These are phyloP conservation scores for Bombus impatiens DNA, from an alignment of 1,140 invertebrate genomes.

Conservation along the genomic window DNA sequence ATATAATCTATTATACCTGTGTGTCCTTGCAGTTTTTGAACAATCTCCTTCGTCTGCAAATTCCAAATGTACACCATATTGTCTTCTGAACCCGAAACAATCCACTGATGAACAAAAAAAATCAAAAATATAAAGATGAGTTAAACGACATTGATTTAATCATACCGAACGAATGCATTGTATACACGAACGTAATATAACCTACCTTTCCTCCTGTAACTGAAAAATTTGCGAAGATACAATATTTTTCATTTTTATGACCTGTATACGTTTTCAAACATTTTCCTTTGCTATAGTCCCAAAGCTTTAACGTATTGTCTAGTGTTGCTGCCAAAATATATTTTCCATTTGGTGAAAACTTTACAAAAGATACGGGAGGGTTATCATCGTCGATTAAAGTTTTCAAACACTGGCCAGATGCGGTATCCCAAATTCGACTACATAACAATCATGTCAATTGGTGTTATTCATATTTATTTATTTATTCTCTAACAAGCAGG, in stretches of 20 bases:
- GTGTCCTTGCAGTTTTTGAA: conserved; percentile 98
- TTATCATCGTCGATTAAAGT: conserved; percentile 99
- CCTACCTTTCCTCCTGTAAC: conserved; percentile 98
- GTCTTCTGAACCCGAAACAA: conserved; percentile 99
- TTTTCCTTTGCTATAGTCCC: conserved; percentile 99
- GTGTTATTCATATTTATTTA: not conserved
- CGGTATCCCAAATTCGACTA: conserved; percentile 99
- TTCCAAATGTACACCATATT: conserved; percentile 99
- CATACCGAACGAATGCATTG: not conserved
- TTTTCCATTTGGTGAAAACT: conserved; percentile 99
- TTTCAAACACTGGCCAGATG: conserved; percentile 99
- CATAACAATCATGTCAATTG: conserved; percentile 74
- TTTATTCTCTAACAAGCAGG: not conserved
- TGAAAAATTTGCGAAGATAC: conserved; percentile 99
- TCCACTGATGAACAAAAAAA: conserved; percentile 90
- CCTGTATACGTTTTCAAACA: conserved; percentile 99
- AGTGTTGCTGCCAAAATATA: conserved; percentile 99
- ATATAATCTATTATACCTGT: conserved; percentile 86
- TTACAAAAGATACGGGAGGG: conserved; percentile 99
- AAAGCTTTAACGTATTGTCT: conserved; percentile 98
- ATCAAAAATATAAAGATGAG: conserved; percentile 28
- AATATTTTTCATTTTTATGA: conserved; percentile 99
- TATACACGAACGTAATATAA: conserved; percentile 38
- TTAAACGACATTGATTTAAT: not conserved
- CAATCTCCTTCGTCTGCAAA: conserved; percentile 99